Conservation (phyloP, 2,888 invertebrate species). For the Oscheius sp. region DNA sequence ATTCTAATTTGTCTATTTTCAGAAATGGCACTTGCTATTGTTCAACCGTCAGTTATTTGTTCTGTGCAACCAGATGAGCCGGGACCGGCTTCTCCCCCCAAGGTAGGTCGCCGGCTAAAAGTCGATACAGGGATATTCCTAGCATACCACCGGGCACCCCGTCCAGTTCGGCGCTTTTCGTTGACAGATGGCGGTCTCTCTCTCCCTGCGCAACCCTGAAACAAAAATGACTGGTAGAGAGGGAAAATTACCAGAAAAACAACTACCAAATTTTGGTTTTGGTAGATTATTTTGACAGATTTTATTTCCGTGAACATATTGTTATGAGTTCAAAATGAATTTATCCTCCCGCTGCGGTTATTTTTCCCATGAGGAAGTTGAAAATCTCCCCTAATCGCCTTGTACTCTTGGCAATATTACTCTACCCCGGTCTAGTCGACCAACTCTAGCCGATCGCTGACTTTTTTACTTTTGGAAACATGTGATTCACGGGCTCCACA, state of each 20-base stretch:
- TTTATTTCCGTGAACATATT: too few species aligned
- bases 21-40: constrained; percentile 21
- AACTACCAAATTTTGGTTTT: too few species aligned
- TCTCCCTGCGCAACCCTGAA: constrained; percentile 3
- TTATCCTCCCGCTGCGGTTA: neutral
- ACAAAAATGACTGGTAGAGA: too few species aligned
- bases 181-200: constrained; percentile 23
- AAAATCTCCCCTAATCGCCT: too few species aligned
- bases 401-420: too few species aligned
- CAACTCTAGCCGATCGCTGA: too few species aligned
- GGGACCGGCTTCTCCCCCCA: constrained; percentile 12
- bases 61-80: constrained; percentile 17
- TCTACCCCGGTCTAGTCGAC: too few species aligned
- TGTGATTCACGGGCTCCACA: too few species aligned
- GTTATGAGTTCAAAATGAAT: neutral
- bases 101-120: constrained; percentile 1
- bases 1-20: neutral
- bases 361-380: too few species aligned
- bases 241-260: neutral
- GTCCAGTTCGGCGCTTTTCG: constrained; percentile 35
- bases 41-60: constrained; percentile 10
- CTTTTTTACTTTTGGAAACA: too few species aligned
- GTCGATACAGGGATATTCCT: too few species aligned
- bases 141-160: neutral
- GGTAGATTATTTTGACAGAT: too few species aligned